phyloP scores from a whole-genome alignment of 92 coral and sea anemone genomes.

The Epizoanthus ramosus region DNA sequence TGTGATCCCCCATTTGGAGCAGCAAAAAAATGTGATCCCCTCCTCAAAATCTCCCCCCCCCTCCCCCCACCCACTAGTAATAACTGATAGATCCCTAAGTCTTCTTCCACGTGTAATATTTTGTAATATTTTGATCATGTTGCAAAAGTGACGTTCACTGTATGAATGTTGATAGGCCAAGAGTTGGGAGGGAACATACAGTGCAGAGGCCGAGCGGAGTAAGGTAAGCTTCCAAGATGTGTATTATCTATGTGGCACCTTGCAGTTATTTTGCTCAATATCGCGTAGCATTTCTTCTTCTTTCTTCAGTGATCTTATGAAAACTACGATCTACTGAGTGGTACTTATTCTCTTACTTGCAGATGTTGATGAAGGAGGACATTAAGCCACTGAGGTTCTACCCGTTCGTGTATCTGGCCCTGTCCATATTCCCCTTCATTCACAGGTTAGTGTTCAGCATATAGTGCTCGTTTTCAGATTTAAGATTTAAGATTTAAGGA shows the following conservation, averaged over 20 bases:
- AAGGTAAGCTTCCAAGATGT: slow-evolving; percentile 58
- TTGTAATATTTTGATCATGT: too few relatives aligned
- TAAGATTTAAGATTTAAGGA: too few relatives aligned
- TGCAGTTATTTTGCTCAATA: too few relatives aligned
- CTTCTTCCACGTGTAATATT: too few relatives aligned
- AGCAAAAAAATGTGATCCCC: too few relatives aligned
- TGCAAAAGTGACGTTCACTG: neutral
- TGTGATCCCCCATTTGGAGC: too few relatives aligned
- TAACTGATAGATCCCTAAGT: too few relatives aligned
- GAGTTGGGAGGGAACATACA: slow-evolving; percentile 92
- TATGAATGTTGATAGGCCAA: slow-evolving; percentile 59
- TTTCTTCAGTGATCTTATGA: neutral
- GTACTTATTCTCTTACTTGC: slow-evolving; percentile 6
- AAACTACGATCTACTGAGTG: neutral
- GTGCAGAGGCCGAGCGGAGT: slow-evolving; percentile 87
- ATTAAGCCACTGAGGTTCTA: slow-evolving; percentile 92
- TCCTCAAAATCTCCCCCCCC: too few relatives aligned
- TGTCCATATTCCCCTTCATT: slow-evolving; percentile 80
- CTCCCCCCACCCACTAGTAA: too few relatives aligned
- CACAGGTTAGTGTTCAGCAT: slow-evolving; percentile 71
- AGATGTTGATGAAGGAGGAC: slow-evolving; percentile 82
- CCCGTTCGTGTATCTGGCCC: slow-evolving; percentile 84
- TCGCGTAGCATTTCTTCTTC: too few relatives aligned
- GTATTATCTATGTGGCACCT: neutral
- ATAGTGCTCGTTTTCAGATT: neutral